Evolutionary conservation across 92 coral and sea anemone species (phyloP).

Genomic region (Virgularia gustaviana): DNA sequence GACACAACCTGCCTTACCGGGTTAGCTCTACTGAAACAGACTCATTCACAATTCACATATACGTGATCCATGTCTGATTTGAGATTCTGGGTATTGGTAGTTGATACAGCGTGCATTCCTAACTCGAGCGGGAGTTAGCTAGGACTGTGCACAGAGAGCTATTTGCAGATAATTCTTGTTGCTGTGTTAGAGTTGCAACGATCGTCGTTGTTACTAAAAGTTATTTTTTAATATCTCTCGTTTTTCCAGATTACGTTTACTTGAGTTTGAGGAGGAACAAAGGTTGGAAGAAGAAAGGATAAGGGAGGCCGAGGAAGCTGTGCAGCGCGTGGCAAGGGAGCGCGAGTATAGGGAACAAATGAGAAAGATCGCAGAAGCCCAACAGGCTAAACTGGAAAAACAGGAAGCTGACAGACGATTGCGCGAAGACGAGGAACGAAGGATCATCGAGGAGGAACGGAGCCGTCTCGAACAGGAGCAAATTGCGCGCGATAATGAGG

Average conservation of each 20-base stretch:
- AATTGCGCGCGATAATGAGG: constrained; percentile 56
- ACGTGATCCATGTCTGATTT: too few species aligned
- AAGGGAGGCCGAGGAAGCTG: constrained; percentile 89
- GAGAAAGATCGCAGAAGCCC: constrained; percentile 93
- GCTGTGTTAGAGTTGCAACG: too few species aligned
- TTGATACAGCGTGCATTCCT: too few species aligned
- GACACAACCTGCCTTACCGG: too few species aligned
- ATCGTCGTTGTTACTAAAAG: too few species aligned
- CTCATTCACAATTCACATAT: too few species aligned
- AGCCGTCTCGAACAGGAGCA: constrained; percentile 68
- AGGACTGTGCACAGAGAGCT: too few species aligned
- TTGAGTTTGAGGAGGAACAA: constrained; percentile 77
- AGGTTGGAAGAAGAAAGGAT: constrained; percentile 77
- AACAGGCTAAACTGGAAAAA: constrained; percentile 74
- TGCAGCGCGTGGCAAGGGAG: constrained; percentile 75
- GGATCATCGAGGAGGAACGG: constrained; percentile 67
- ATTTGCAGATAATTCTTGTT: too few species aligned
- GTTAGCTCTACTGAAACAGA: too few species aligned
- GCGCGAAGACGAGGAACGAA: constrained; percentile 75
- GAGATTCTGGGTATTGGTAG: too few species aligned
- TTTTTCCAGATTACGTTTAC: constrained; percentile 58
- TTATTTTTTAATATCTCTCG: too few species aligned
- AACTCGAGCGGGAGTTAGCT: too few species aligned
- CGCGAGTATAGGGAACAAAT: constrained; percentile 86
- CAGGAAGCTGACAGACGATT: constrained; percentile 70